Evolutionary conservation across 1,140 invertebrate genomes (phyloP), one percentile per base, ranked within the genome.

Genomic region (Brachystomella parvula): DNA sequence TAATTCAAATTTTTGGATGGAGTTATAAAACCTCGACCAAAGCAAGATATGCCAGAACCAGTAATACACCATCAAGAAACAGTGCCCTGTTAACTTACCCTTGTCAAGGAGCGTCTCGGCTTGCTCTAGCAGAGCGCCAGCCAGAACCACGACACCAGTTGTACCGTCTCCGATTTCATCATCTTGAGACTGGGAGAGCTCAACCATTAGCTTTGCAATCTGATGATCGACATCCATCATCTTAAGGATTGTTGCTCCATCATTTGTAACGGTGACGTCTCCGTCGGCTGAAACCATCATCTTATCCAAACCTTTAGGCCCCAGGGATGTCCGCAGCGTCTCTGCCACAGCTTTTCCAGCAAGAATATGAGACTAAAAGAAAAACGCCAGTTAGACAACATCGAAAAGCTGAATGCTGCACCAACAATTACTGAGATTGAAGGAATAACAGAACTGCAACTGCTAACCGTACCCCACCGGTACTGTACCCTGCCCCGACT

Each of bases 131-230:
- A 99, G 80, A 29, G 96, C 93, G 63, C 96, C 93, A 74, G 88
- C 88, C 33, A 93, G 75, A 1, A 93, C 89, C 64, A 99, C 96
- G 75, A 99, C 97, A 29, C 96, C 96, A 63, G 97, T 99, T 17
- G 97, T 99, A 47, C 97, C 97, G 83, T 99, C 97, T 28, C 97
- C 96, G 76, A 99, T 99, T 82, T 99, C 97, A 82, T 98, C 94
- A 80, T 99, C 97, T 78, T 99, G 96, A 65, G 95, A 98, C 78
- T 99, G 94, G 17, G 94, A 95, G 49, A 99, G 79, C 76, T 99
- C 93, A 19, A 99, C 96, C 86, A 99, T 90, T 2, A 99, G 79
- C 76, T 98, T 99, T 30, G 94, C 96, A 75, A 99, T 94, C 82
- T 98, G 89, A 79, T 99, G 95, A 24, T 98, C 94, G 17, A 99